These are phyloP conservation scores for Paguma larvata DNA, from an alignment of 2,797 vertebrate genomes.

Conservation along the genomic window DNA sequence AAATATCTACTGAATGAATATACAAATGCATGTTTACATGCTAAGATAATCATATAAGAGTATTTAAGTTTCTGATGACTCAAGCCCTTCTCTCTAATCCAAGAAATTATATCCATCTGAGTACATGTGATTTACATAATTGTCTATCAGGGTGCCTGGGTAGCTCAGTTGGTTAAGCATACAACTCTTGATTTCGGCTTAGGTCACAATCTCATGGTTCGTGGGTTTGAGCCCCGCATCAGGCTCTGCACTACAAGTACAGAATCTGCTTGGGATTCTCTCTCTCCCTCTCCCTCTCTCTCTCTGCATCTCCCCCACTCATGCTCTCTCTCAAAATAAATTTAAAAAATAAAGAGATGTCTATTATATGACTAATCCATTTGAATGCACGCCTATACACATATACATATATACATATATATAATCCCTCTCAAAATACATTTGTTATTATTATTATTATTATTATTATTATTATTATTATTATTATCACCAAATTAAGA, in stretches of 20 bases:
- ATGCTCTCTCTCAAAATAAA: too few relatives aligned
- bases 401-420: not conserved
- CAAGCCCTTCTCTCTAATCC: not conserved
- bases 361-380: not conserved
- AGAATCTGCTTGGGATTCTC: too few relatives aligned
- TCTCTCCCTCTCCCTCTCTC: too few relatives aligned
- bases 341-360: not conserved
- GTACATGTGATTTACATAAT: not conserved
- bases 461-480: not conserved
- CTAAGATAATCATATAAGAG: slow-evolving; percentile 4
- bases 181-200: too few relatives aligned
- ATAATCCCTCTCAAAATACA: not conserved
- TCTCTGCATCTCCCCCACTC: too few relatives aligned
- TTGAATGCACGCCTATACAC: not conserved
- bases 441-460: not conserved
- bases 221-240: too few relatives aligned
- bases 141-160: not conserved
- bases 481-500: slow-evolving; percentile 29
- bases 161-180: too few relatives aligned
- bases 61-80: slow-evolving; percentile 31
- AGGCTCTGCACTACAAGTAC: too few relatives aligned
- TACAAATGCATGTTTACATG: slow-evolving; percentile 20
- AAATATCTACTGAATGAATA: slow-evolving; percentile 19
- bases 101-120: slow-evolving; percentile 11
- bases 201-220: too few relatives aligned